These are phyloP conservation scores for Sminthopsis crassicaudata DNA, from an alignment of 2,113 vertebrate genomes.

Conservation along the genomic window DNA sequence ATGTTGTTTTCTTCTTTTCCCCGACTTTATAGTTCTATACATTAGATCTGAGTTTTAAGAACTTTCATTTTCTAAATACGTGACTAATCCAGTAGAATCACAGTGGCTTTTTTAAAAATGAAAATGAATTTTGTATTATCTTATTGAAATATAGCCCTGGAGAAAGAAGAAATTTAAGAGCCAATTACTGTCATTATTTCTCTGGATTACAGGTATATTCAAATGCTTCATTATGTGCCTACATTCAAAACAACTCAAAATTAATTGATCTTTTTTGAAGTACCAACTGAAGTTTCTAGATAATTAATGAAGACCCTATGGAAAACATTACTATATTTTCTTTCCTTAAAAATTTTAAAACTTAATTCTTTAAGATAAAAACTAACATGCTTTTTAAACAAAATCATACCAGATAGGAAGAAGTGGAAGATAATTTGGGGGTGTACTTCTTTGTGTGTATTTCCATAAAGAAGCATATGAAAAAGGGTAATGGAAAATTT, in stretches of 20 bases:
- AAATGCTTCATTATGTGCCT: slow-evolving; percentile 54
- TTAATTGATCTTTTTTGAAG: slow-evolving; percentile 50
- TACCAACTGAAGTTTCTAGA: slow-evolving; percentile 23
- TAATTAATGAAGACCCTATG: neutral
- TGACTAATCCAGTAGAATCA: slow-evolving; percentile 23
- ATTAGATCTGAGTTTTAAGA: slow-evolving; percentile 32
- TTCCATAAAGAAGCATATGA: neutral
- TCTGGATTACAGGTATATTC: slow-evolving; percentile 36
- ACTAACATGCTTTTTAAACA: slow-evolving; percentile 1
- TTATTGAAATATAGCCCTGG: slow-evolving; percentile 27
- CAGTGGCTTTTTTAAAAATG: slow-evolving; percentile 54
- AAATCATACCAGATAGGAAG: slow-evolving; percentile 11
- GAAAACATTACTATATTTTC: slow-evolving; percentile 7
- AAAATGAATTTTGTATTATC: slow-evolving; percentile 41
- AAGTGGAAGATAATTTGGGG: neutral
- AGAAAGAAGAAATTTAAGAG: slow-evolving; percentile 51
- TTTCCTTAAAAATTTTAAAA: slow-evolving; percentile 42
- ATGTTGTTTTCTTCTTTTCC: slow-evolving; percentile 33
- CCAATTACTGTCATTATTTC: slow-evolving; percentile 36
- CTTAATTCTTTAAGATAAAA: slow-evolving; percentile 24
- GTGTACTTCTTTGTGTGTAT: neutral
- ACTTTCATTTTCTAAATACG: slow-evolving; percentile 33
- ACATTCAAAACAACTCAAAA: neutral
- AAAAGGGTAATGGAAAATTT: slow-evolving; percentile 6
- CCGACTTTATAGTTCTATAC: slow-evolving; percentile 34